Conservation (phyloP, 2,888 invertebrate species). For the Spilosoma lubricipeda region DNA sequence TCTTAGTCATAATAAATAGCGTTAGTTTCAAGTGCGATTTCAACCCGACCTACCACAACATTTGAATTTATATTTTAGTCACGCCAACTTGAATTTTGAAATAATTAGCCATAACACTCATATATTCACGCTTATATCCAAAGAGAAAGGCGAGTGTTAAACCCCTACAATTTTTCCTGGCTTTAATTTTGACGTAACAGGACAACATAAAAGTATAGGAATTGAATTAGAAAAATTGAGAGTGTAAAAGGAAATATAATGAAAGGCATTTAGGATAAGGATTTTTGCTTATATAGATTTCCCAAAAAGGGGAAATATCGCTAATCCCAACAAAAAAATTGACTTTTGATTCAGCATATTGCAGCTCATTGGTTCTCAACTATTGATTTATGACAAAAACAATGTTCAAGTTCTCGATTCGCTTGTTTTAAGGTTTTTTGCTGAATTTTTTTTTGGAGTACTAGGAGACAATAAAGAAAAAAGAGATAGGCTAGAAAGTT, state of each 20-base stretch:
- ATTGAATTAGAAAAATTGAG: too few relatives aligned
- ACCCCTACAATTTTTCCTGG: too few relatives aligned
- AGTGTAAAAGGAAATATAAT: too few relatives aligned
- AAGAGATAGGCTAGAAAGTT: constrained; percentile 32
- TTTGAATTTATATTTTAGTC: constrained; percentile 10
- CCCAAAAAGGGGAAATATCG: too few relatives aligned
- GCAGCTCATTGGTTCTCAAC: not conserved
- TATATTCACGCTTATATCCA: too few relatives aligned
- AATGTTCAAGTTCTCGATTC: not conserved
- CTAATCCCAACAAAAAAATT: too few relatives aligned
- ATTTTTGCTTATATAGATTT: too few relatives aligned
- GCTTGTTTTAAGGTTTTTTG: not conserved
- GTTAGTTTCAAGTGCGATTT: not conserved
- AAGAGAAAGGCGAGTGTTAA: too few relatives aligned
- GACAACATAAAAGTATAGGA: too few relatives aligned
- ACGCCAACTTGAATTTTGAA: constrained; percentile 16
- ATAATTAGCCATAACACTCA: not conserved
- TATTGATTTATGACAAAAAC: not conserved
- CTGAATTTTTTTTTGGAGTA: constrained; percentile 18
- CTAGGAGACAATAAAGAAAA: constrained; percentile 30
- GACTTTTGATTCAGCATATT: not conserved
- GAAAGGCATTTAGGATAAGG: too few relatives aligned
- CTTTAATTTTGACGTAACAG: too few relatives aligned
- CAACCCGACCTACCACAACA: constrained; percentile 37
- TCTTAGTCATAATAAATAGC: constrained; percentile 3